Conservation (phyloP, 64 coral and sea anemone species). For the Actinia tenebrosa region DNA sequence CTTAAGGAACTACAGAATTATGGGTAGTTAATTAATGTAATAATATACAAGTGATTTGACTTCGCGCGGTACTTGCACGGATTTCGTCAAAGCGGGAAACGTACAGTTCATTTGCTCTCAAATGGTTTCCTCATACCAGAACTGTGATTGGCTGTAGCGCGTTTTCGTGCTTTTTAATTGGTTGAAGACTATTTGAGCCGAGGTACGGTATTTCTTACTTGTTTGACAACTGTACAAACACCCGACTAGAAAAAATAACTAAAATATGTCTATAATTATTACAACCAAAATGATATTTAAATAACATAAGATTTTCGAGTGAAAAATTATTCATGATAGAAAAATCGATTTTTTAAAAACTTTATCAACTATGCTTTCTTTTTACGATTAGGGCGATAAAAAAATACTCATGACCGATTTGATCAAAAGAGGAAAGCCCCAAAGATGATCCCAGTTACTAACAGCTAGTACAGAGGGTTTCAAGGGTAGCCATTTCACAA, state of each 20-base stretch:
- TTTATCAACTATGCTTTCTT: neutral
- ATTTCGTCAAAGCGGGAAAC: too few species aligned
- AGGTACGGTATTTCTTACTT: neutral
- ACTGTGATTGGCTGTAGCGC: neutral
- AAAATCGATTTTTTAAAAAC: neutral
- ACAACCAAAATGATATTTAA: neutral
- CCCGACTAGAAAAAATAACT: neutral
- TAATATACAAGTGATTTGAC: conserved; percentile 1
- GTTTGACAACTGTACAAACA: too few species aligned
- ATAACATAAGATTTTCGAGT: neutral
- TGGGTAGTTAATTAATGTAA: neutral
- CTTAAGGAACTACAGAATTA: neutral
- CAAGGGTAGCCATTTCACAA: too few species aligned
- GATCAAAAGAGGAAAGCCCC: neutral
- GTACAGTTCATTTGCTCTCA: too few species aligned
- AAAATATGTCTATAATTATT: neutral
- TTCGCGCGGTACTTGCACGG: too few species aligned
- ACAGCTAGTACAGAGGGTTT: neutral
- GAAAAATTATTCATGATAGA: neutral
- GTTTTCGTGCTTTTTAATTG: neutral
- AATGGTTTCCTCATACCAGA: neutral
- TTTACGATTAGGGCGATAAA: neutral
- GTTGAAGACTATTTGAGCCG: neutral
- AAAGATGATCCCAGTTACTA: neutral
- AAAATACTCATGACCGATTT: neutral